Conservation (phyloP, 1,140 invertebrate species). For the Gonioctena quinquepunctata region DNA sequence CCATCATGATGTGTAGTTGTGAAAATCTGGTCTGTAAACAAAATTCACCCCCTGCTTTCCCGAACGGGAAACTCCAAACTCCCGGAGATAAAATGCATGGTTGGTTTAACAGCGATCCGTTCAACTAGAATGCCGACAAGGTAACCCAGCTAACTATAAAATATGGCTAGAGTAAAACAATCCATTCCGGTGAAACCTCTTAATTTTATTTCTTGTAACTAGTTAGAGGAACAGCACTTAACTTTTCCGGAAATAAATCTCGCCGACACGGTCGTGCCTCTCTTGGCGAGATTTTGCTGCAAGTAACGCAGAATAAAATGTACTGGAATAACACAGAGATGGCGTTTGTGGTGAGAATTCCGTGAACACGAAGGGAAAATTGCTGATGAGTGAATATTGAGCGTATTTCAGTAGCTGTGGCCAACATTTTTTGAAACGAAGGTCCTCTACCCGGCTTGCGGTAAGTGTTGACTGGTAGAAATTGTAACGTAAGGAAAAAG, state of each 20-base stretch:
- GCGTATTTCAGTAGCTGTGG: too few species aligned
- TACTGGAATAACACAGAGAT: neutral
- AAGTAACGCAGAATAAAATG: neutral
- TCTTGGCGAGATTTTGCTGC: neutral
- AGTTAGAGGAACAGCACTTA: constrained; percentile 17
- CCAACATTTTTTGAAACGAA: too few species aligned
- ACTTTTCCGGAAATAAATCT: constrained; percentile 21
- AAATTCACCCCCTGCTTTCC: neutral
- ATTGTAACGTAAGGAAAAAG: too few species aligned
- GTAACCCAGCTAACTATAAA: constrained; percentile 9
- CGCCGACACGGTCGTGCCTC: neutral
- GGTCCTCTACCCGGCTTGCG: too few species aligned
- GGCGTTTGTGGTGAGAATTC: neutral
- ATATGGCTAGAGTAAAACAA: constrained; percentile 16
- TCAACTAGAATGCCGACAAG: constrained; percentile 6
- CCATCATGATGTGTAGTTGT: too few species aligned
- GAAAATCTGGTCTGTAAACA: too few species aligned
- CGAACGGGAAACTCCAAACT: neutral
- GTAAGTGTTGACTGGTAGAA: too few species aligned
- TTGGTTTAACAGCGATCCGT: neutral
- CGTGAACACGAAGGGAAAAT: too few species aligned
- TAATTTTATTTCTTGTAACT: constrained; percentile 19
- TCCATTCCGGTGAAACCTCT: constrained; percentile 16
- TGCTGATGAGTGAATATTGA: too few species aligned
- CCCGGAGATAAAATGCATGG: neutral